A percentile compares a stretch with the other conserved stretches of the same genome.
Evolutionary conservation across 2,888 invertebrate species (phyloP).

Genomic region (Drosophila paranaensis): DNA sequence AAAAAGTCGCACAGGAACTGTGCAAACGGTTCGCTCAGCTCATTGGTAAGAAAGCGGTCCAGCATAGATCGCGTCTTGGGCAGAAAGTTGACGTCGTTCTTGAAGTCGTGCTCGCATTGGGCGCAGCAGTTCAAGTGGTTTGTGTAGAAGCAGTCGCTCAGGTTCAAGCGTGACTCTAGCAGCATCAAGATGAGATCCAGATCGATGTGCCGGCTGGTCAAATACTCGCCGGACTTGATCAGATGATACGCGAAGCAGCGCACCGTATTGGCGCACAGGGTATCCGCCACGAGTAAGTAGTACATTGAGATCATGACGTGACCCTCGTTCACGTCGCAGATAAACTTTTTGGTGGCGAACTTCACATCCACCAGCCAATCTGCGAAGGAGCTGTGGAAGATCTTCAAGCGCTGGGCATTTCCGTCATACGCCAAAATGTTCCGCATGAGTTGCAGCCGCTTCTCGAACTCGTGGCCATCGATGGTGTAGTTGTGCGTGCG

Average conservation of each 20-base stretch:
- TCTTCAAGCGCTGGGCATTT: constrained; percentile 83
- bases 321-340: constrained; percentile 94
- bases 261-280: constrained; percentile 90
- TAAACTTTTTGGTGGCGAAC: constrained; percentile 97
- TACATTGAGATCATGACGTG: constrained; percentile 95
- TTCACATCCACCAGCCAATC: constrained; percentile 99
- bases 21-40: constrained; percentile 83
- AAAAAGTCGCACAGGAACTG: constrained; percentile 86
- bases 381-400: constrained; percentile 97
- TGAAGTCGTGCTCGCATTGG: constrained; percentile 84
- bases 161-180: constrained; percentile 83
- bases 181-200: constrained; percentile 84
- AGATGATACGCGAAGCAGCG: constrained; percentile 90
- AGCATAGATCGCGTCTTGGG: constrained; percentile 84
- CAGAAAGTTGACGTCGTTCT: constrained; percentile 83
- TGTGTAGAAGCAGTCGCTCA: constrained; percentile 85
- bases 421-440: constrained; percentile 85
- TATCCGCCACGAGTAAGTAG: constrained; percentile 89
- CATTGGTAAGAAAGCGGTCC: constrained; percentile 84
- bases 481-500: constrained; percentile 92
- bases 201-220: constrained; percentile 84
- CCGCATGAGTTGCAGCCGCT: constrained; percentile 90
- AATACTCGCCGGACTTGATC: constrained; percentile 88
- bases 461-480: constrained; percentile 91
- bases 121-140: constrained; percentile 86